Percentiles rank a stretch among this genome's conserved stretches.
Conservation (phyloP, 2,113 vertebrate genomes). For the Panthera tigris region DNA sequence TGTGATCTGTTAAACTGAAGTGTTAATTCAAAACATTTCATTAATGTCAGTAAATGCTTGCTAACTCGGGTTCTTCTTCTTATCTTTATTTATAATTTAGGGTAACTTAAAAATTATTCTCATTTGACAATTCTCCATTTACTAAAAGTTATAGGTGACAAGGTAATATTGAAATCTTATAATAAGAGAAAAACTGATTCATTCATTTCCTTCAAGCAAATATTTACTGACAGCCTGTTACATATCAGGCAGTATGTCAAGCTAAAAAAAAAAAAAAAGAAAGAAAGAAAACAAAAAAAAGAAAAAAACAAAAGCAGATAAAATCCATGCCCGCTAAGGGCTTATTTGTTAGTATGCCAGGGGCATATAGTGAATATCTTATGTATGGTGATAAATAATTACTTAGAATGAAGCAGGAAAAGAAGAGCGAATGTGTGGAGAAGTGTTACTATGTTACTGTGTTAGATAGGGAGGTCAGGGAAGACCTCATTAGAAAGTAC, state of each 20-base stretch:
- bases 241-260: not conserved
- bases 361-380: not conserved
- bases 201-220: not conserved
- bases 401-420: not conserved
- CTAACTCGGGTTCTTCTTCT: not conserved
- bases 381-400: not conserved
- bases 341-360: not conserved
- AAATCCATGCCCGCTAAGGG: not conserved
- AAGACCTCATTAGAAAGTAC: not conserved
- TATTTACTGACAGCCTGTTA: not conserved
- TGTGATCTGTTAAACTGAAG: not conserved
- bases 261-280: not conserved
- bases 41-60: not conserved
- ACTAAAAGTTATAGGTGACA: not conserved
- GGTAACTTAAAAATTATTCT: not conserved
- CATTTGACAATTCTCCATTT: not conserved
- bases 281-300: not conserved
- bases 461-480: not conserved
- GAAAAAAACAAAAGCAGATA: not conserved
- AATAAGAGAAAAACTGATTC: not conserved
- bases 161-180: not conserved
- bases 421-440: not conserved
- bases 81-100: not conserved
- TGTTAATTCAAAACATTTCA: not conserved
- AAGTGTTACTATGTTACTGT: not conserved